Conservation (phyloP, 64 coral and sea anemone species). For the Platygyra sinensis region DNA sequence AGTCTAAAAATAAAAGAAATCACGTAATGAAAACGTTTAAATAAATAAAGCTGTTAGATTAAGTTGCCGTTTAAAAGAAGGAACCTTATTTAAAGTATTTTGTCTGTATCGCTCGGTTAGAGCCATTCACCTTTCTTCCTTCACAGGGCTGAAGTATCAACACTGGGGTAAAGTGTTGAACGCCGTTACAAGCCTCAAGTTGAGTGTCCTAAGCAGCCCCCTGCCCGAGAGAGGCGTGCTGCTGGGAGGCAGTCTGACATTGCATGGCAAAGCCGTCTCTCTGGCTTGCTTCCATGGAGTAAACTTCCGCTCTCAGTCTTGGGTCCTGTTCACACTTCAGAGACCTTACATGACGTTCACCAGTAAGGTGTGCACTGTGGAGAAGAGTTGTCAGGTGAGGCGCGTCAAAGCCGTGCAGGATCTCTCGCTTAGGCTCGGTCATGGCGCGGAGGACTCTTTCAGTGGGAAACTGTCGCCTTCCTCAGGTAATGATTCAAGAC, state of each 20-base stretch:
- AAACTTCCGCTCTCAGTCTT: slow-evolving; percentile 97
- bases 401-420: slow-evolving; percentile 85
- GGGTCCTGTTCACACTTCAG: slow-evolving; percentile 86
- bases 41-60: too few relatives aligned
- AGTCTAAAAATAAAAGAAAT: too few relatives aligned
- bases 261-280: slow-evolving; percentile 80
- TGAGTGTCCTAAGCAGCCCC: slow-evolving; percentile 68
- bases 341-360: slow-evolving; percentile 73
- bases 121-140: not conserved
- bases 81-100: not conserved
- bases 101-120: not conserved
- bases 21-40: too few relatives aligned
- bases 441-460: slow-evolving; percentile 56
- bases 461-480: slow-evolving; percentile 74
- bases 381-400: slow-evolving; percentile 97
- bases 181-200: slow-evolving; percentile 71
- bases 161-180: slow-evolving; percentile 98
- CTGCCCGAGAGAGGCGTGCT: slow-evolving; percentile 93
- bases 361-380: slow-evolving; percentile 81
- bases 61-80: too few relatives aligned
- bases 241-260: slow-evolving; percentile 76
- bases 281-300: slow-evolving; percentile 96
- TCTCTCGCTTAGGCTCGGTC: slow-evolving; percentile 79
- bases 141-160: slow-evolving; percentile 92
- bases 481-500: slow-evolving; percentile 24